phyloP scores from a whole-genome alignment of 2,797 vertebrate species.

The Sebastes baramenuke region DNA sequence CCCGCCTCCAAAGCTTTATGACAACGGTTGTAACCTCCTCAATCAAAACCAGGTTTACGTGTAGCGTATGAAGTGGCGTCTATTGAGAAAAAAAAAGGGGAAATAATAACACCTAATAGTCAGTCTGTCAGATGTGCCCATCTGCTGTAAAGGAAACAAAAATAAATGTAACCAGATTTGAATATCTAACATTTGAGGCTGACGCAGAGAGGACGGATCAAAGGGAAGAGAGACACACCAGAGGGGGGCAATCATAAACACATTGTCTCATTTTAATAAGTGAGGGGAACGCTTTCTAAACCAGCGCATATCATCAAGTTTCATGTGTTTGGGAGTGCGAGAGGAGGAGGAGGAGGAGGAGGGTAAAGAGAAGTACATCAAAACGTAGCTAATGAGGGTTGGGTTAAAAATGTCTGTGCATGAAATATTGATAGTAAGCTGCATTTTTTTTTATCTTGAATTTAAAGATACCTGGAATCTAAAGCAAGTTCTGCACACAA shows the following conservation, averaged over 20 bases:
- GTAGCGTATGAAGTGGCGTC: slow-evolving; percentile 60
- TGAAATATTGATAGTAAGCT: slow-evolving; percentile 50
- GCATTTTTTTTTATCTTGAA: slow-evolving; percentile 18
- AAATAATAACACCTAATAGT: slow-evolving; percentile 79
- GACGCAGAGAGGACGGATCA: slow-evolving; percentile 75
- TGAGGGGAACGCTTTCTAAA: slow-evolving; percentile 68
- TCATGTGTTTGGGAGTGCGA: slow-evolving; percentile 29
- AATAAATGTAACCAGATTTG: slow-evolving; percentile 78
- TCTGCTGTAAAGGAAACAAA: slow-evolving; percentile 77
- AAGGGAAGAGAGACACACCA: slow-evolving; percentile 67
- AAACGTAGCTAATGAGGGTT: slow-evolving; percentile 71
- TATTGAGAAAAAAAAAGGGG: slow-evolving; percentile 44
- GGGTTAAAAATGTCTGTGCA: slow-evolving; percentile 56
- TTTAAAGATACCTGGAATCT: background rate
- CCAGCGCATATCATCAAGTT: slow-evolving; percentile 42
- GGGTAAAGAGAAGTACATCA: slow-evolving; percentile 48
- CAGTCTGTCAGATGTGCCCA: slow-evolving; percentile 79
- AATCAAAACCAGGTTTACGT: slow-evolving; percentile 70
- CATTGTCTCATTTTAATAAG: slow-evolving; percentile 77
- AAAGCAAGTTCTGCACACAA: background rate
- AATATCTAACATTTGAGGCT: slow-evolving; percentile 76
- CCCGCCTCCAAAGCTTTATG: slow-evolving; percentile 61
- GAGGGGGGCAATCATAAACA: slow-evolving; percentile 74
- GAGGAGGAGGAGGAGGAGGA: background rate
- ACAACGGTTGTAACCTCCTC: slow-evolving; percentile 77